Evolutionary conservation across 2,888 invertebrate species (phyloP), one percentile per base, ranked within the genome.

Genomic region (Lycophotia porphyrea): DNA sequence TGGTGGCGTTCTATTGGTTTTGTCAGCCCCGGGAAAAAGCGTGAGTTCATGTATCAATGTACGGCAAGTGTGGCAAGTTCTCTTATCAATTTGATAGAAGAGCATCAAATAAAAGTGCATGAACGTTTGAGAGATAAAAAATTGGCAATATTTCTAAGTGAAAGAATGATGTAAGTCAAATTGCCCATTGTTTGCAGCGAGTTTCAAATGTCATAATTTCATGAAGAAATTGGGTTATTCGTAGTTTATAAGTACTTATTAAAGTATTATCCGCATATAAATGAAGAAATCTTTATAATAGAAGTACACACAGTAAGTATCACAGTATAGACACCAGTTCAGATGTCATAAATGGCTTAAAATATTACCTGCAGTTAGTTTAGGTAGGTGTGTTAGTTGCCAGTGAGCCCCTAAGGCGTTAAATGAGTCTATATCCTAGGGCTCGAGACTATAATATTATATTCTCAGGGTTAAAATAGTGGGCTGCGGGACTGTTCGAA

Each of bases 171-270:
- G 13, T 52, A 24, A 18, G 21, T 39, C 36, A 36, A 66, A 80
- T 78, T 58, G 49, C 63, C 60, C 63, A 79, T 79, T 84, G 72
- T 84, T 67, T 55, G 31, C 4, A 24, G 24, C 39, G 9, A 61
- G 61, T 66, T 64, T 58, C 67, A 84, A 84, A 84, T 84, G 63
- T 63, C 63, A 63, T 5, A 39, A 63, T 63, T 39, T 39, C 39
- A n/a, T 63, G n/a, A 63, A 63, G n/a, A 39, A 39, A 63, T 63
- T 27, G 9, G 63, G 63, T 63, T 63, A 63, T n/a, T 63, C 39
- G 39, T 63, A 9, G n/a, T 39, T n/a, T 39, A 36, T 15, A 39
- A 39, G 63, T 39, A 63, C n/a, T 63, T 39, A 63, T 63, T 63
- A 61, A 61, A 36, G 36, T 61, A 4, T n/a, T 63, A n/a, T n/a